Evolutionary conservation across 2,797 vertebrate genomes (phyloP), one percentile per base, ranked within the genome.

Genomic region (Gymnopithys bicolor): DNA sequence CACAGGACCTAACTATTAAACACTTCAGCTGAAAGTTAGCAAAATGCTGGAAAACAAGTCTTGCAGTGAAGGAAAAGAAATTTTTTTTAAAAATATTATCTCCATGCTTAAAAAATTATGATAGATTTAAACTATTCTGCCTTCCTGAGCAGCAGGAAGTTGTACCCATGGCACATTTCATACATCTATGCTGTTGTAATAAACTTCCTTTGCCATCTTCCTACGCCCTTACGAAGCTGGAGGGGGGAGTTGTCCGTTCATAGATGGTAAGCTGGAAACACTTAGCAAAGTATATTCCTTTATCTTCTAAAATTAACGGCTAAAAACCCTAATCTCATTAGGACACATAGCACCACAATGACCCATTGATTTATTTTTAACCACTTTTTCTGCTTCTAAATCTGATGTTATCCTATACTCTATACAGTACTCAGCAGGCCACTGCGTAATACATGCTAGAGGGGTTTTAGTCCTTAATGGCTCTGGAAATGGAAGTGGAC

Each of bases 1-100:
- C 80, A 69, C 32, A 95, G 76, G 60, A 79, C 58, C 39, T 89
- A 86, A 81, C 87, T 49, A 79, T 93, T 93, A 97, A 95, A 60
- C 66, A 35, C 53, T 85, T 92, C 79, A 51, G 41, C 59, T 93
- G 82, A 90, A 79, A 87, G 41, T 66, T 30, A 82, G 51, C 24
- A 92, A 94, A 95, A 80, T 92, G 52, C 37, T 56, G 53, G 51
- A 86, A 93, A 93, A 83, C 60, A 80, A 77, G 35, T 73, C 63
- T 90, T 84, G 19, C 67, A 74, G 56, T 63, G 88, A 92, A 95
- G 13, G 7, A 11, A 48, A 19, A 10, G 24, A 45, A 49, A 37
- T n/a, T n/a, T n/a, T n/a, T n/a, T n/a, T n/a, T n/a, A n/a, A n/a
- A n/a, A n/a, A n/a, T n/a, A 39, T 3, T 0, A 16, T 49, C 6